A percentile compares a stretch with the other conserved stretches of the same genome.
Conservation (phyloP, 2,888 invertebrate species). For the Rhagophthalmus giganteus region DNA sequence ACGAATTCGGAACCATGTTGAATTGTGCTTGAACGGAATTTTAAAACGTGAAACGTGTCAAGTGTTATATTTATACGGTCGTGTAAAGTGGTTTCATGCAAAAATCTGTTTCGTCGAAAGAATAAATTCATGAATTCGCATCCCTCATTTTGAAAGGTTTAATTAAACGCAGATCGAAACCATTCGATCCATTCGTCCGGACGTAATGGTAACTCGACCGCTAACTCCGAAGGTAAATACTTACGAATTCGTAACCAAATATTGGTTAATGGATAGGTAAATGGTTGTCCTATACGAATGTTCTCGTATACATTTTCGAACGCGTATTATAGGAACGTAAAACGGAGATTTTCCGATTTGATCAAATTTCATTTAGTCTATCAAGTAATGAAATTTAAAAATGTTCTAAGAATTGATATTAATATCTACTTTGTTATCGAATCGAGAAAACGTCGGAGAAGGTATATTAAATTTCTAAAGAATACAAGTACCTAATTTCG, state of each 20-base stretch:
- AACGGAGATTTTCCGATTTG: too few species aligned
- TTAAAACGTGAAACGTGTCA: slow-evolving; percentile 36
- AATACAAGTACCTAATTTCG: too few species aligned
- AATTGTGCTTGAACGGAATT: slow-evolving; percentile 45
- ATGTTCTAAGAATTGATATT: too few species aligned
- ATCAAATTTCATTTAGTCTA: too few species aligned
- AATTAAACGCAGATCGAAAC: slow-evolving; percentile 18
- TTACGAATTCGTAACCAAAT: slow-evolving; percentile 18
- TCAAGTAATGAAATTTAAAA: too few species aligned
- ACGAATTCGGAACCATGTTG: slow-evolving; percentile 35
- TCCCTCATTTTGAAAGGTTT: slow-evolving; percentile 11
- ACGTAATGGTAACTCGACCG: neutral
- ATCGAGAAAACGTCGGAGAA: too few species aligned
- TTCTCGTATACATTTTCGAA: too few species aligned
- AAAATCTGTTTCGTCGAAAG: slow-evolving; percentile 24
- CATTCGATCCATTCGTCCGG: slow-evolving; percentile 5
- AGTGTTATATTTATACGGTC: slow-evolving; percentile 30
- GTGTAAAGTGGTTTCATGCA: slow-evolving; percentile 27
- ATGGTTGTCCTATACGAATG: neutral
- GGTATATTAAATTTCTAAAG: too few species aligned
- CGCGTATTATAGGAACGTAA: too few species aligned
- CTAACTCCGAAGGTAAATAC: slow-evolving; percentile 7
- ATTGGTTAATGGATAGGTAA: neutral
- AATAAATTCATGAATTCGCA: slow-evolving; percentile 12
- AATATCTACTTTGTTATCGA: too few species aligned